Evolutionary conservation across 2,888 invertebrate genomes (phyloP), one percentile per base, ranked within the genome.

Genomic region (Diaphora mendica): DNA sequence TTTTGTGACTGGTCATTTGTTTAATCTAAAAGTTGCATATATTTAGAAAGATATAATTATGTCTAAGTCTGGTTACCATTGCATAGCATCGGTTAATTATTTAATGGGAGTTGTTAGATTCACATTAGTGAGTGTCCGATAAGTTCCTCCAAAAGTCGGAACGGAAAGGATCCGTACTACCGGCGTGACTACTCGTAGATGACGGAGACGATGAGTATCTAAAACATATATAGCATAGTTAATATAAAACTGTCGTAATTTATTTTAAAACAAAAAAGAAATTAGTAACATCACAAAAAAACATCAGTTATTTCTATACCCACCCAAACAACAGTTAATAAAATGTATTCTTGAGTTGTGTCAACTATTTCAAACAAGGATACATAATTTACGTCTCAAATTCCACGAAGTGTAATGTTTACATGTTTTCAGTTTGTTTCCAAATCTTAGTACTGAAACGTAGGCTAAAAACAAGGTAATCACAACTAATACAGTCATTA

Each of bases 401-500:
- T 64, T 64, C 23, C 35, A 3, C 15, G 23, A 68, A 51, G 68
- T 51, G 8, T 68, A 26, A 51, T 39, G 55, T 59, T 55, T 26
- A 59, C 35, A 26, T 69, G n/a, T 39, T 59, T 35, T 17, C 69
- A 68, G 68, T 68, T 64, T 70, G 48, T 70, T 70, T 26, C 2
- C 30, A 42, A 62, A 68, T 51, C 64, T 39, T 23, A 72, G 65
- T 13, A 62, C 64, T 68, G 70, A 64, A 74, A 66, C 62, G 68
- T 71, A 69, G 64, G 35, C 68, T 15, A 23, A 74, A 75, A 80
- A 82, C 79, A 76, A 35, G 77, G 73, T 83, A 79, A 82, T 79
- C 77, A 69, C 75, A 3, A 48, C 68, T 77, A 80, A 83, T 73
- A 79, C 75, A 77, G 74, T 44, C 72, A 77, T 76, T 82, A 80